Evolutionary conservation across 2,797 vertebrate genomes (phyloP).

Genomic region (Stomatorhinus walkeri): DNA sequence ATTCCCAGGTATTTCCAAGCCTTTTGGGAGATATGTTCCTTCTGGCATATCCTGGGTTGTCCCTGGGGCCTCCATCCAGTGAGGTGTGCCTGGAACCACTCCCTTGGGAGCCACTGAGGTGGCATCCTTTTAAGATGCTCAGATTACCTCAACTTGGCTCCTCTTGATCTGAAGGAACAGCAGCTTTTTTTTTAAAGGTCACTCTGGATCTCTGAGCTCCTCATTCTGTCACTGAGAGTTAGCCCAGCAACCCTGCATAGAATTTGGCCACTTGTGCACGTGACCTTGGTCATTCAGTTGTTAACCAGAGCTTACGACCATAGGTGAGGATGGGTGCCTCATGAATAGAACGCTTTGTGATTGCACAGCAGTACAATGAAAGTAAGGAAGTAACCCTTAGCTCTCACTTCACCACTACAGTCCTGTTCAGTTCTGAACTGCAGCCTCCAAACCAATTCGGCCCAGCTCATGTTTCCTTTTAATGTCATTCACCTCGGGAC

Average conservation of each 20-base stretch:
- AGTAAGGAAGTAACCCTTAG: background rate
- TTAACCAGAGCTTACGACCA: background rate
- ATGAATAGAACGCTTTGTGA: background rate
- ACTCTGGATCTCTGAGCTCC: background rate
- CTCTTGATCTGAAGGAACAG: background rate
- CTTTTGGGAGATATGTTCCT: background rate
- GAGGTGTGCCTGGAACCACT: background rate
- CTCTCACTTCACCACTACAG: background rate
- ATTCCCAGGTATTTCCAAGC: background rate
- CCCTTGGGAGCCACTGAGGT: background rate
- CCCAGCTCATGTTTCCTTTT: background rate
- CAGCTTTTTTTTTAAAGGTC: background rate
- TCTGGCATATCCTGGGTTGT: background rate
- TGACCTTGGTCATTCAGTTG: background rate
- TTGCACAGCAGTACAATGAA: background rate
- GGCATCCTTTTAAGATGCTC: background rate
- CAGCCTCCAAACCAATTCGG: background rate
- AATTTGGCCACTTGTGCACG: background rate
- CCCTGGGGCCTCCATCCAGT: background rate
- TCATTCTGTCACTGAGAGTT: background rate
- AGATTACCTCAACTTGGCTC: background rate
- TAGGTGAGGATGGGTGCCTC: background rate
- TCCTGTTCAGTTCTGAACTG: background rate
- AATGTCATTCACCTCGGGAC: background rate
- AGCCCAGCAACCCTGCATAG: background rate